Conservation (phyloP, 2,113 vertebrate genomes). For the Prunella himalayana region DNA sequence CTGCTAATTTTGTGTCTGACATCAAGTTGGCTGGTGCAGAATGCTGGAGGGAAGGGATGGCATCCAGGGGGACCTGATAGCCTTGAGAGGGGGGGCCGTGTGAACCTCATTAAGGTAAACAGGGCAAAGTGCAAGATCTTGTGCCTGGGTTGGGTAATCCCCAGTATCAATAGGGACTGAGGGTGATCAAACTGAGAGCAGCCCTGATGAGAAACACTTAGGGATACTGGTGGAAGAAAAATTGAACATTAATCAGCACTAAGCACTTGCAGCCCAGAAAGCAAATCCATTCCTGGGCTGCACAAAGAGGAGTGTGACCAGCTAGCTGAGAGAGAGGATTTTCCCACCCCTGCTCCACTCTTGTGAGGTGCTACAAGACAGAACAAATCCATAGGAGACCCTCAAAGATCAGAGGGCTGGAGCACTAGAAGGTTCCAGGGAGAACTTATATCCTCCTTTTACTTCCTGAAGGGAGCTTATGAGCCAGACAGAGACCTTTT, state of each 20-base stretch:
- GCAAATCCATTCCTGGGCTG: not conserved
- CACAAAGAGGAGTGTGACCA: rapidly evolving
- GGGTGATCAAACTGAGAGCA: not conserved
- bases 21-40: not conserved
- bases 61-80: not conserved
- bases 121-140: not conserved
- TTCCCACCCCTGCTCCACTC: not conserved
- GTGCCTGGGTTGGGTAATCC: not conserved
- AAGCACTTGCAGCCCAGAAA: not conserved
- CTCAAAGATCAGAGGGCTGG: not conserved
- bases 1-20: not conserved
- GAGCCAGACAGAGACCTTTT: not conserved
- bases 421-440: not conserved
- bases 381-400: not conserved
- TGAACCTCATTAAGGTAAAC: not conserved
- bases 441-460: not conserved
- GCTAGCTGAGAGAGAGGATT: not conserved
- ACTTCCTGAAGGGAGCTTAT: not conserved
- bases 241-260: not conserved
- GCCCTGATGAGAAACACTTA: not conserved
- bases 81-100: no score
- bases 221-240: not conserved
- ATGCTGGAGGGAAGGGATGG: not conserved
- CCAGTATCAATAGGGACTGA: no score
- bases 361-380: no score